A percentile compares a stretch with the other conserved stretches of the same genome.
Evolutionary conservation across 92 coral and sea anemone genomes (phyloP).

Genomic region (Phenganax marumi): DNA sequence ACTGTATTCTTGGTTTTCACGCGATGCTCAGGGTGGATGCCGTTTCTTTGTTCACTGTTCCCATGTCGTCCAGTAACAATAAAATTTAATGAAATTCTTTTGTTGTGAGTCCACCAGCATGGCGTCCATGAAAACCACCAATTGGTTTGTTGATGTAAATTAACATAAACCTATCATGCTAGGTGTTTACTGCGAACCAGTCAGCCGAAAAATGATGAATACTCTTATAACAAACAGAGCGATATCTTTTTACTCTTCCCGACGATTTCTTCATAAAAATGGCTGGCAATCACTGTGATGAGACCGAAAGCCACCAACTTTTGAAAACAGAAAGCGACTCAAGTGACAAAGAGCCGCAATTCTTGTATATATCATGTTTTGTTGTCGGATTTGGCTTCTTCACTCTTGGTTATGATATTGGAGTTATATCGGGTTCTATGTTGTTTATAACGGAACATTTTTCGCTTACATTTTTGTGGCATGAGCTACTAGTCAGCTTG

Average conservation of each 20-base stretch:
- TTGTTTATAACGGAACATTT: conserved; percentile 67
- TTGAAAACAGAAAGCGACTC: background rate
- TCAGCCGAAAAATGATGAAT: no score
- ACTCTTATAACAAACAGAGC: background rate
- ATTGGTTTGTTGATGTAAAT: no score
- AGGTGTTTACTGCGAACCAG: no score
- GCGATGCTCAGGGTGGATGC: no score
- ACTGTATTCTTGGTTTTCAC: no score
- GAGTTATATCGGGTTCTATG: conserved; percentile 92
- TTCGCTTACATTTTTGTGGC: conserved; percentile 69
- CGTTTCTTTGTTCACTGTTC: no score
- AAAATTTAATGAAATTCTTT: no score
- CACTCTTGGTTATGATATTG: conserved; percentile 85
- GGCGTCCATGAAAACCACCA: no score
- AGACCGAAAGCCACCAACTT: background rate
- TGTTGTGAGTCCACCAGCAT: no score
- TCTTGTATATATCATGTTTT: conserved; percentile 55
- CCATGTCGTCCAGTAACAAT: no score
- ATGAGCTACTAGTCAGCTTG: conserved; percentile 76
- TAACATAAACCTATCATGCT: no score
- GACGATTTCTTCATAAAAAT: background rate
- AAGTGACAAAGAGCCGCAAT: conserved; percentile 1
- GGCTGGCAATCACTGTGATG: background rate
- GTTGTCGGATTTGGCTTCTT: conserved; percentile 85
- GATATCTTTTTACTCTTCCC: background rate